Conservation (phyloP, 1,140 invertebrate species). For the Ceratina japonica region DNA sequence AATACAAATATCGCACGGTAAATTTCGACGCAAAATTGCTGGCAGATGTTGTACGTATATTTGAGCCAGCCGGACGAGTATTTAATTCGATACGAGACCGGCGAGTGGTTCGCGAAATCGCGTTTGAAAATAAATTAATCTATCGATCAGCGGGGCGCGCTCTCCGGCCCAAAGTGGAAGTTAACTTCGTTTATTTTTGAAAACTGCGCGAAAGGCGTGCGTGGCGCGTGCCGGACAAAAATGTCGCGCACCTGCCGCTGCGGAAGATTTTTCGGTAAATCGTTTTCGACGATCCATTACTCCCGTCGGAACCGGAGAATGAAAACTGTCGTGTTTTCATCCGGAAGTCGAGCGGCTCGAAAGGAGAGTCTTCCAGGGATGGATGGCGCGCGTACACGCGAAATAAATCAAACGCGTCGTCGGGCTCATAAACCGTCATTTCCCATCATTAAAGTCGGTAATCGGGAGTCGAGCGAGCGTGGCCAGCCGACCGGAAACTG, state of each 20-base stretch:
- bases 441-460: constrained; percentile 72
- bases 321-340: constrained; percentile 31
- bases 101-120: constrained; percentile 38
- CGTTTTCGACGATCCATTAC: not conserved
- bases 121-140: constrained; percentile 55
- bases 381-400: not conserved
- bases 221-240: not conserved
- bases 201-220: constrained; percentile 20
- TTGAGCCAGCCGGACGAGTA: constrained; percentile 45
- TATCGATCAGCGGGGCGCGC: constrained; percentile 39
- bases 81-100: constrained; percentile 57
- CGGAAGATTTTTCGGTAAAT: not conserved
- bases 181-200: constrained; percentile 42
- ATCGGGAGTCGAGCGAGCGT: constrained; percentile 50
- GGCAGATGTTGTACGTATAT: constrained; percentile 58
- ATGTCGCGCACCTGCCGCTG: not conserved
- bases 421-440: constrained; percentile 71
- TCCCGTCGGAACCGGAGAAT: constrained; percentile 15
- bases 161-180: not conserved
- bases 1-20: constrained; percentile 42
- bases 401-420: constrained; percentile 67
- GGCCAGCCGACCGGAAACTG: constrained; percentile 67
- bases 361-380: constrained; percentile 14
- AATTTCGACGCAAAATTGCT: constrained; percentile 44
- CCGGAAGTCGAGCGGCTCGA: constrained; percentile 6